Base-by-base conservation (phyloP, 2,888 invertebrate genomes). In the Conops quadrifasciatus region DNA sequence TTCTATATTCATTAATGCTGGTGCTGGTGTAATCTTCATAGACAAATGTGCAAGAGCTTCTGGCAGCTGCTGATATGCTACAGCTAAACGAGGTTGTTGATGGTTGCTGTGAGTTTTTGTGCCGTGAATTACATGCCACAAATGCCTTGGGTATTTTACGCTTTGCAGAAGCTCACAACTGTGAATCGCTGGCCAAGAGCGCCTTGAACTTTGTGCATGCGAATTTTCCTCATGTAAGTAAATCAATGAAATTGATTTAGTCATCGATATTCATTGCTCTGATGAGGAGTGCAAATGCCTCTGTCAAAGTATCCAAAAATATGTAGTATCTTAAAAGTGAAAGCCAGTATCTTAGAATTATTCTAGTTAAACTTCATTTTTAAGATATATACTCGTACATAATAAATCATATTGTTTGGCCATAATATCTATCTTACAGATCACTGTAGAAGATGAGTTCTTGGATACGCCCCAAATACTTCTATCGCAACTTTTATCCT, bases 11-110 rank as follows among this genome's bases (percentile, higher is more conserved):
- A 13, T 56, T 64, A 26, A 21, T 7, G 19, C 15, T 30, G 2
- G 2, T 30, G 5, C 30, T 5, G 24, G 24, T 11, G 3, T 2
- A 59, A 59, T 70, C 30, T 65, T 75, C 76, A 11, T 72, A 85
- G 86, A 89, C 90, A 71, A 94, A 94, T 86, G 96, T 96, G 71
- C 95, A 96, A 86, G 95, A 95, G 80, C 87, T 97, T 77, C 89
- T 96, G 79, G 91, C 93, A 75, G 94, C 95, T 59, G 95, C 96
- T 58, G 96, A 96, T 85, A 96, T 97, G 96, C 87, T 97, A 73
- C 93, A 95, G 84, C 87, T 97, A 62, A 89, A 91, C 76, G 95
- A 95, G 84, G 90, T 93, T 53, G 93, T 96, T 19, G 89, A 90
- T 68, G 92, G 93, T 9, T 96, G 96, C 84, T 93, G 94, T 72